Evolutionary conservation across 2,888 invertebrate species (phyloP), one percentile per base, ranked within the genome.

Genomic region (Rhagophthalmus giganteus): DNA sequence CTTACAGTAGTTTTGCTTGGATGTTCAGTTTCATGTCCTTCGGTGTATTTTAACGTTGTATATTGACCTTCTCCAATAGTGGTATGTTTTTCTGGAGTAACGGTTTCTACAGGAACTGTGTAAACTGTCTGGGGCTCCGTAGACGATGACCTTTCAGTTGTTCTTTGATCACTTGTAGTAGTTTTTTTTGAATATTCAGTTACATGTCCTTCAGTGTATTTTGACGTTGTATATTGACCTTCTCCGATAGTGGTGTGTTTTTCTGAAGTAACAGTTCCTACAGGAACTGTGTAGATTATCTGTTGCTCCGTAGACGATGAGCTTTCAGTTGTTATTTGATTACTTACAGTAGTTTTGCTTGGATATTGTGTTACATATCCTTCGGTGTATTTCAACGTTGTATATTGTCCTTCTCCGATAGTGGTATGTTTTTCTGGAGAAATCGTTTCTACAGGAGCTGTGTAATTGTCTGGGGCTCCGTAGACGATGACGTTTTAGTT

Each of bases 231-330:
- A n/a, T n/a, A 11, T 37, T 8, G 28, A 12, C 7, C 15, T 8
- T 46, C 35, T 11, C 30, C 35, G 16, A 14, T 34, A 3, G 35
- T 15, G 2, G 39, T 32, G 7, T 24, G 9, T 24, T 20, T 20
- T 9, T 34, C 34, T 8, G 34, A 24, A 2, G 20, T 34, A 3
- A 34, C 34, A 2, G 34, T 34, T 3, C 9, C 34, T 7, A 34
- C 34, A 5, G 34, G 20, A 3, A 20, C 9, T 8, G 34, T 34
- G 8, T 34, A 16, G n/a, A 20, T 24, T 2, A 10, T 24, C 7
- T 20, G 24, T 7, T 7, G 33, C 9, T 9, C 8, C 2, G 34
- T 34, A 2, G 34, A 24, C 24, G 9, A 20, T 6, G 34, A 2
- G 2, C 24, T 6, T 16, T 15, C 24, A 6, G n/a, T 9, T 2